Base-by-base conservation (phyloP, 2,888 invertebrate species). In the Patella ulyssiponensis region DNA sequence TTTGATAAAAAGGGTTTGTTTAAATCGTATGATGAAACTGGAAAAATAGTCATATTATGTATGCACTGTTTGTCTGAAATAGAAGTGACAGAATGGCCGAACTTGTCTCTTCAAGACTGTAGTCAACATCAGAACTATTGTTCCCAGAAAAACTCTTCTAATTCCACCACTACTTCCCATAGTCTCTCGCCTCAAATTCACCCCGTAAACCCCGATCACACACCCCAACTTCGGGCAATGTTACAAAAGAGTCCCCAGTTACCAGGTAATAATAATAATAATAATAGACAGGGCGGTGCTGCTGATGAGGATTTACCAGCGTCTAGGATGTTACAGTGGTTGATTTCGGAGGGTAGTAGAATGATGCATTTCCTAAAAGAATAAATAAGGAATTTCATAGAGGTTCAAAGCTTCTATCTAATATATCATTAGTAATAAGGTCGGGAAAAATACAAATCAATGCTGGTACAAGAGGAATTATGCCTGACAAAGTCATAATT, bases 341-440 rank as follows among this genome's bases (percentile, higher is more conserved):
- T 64, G 23, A 64, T 64, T 3, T 12, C 64, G 0, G 64, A 64
- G 23, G 64, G 64, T 23, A 23, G 64, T 64, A 20, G 64, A 20
- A 64, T 64, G 64, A 64, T 64, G 64, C 23, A 64, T 64, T 12
- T 64, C 20, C 14, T 64, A 23, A 64, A 64, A 64, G 20, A 64
- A 20, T 15, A 23, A 23, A 20, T 64, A 64, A 9, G 44, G 7
- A 9, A 44, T 44, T 44, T 44, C 44, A 44, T 44, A 44, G 5
- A 9, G 44, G 44, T 44, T 44, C 44, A 4, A 5, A 4, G 7
- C 44, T 44, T 44, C 1, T 44, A 44, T 44, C 44, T 9, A 4
- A 33, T 33, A 44, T 44, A 44, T 44, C 44, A 44, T 7, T 44
- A 9, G 44, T 44, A 44, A 44, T 44, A 1, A 1, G 44, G 44